Evolutionary conservation across 2,113 vertebrate genomes (phyloP).

Genomic region (Nipponia nippon): DNA sequence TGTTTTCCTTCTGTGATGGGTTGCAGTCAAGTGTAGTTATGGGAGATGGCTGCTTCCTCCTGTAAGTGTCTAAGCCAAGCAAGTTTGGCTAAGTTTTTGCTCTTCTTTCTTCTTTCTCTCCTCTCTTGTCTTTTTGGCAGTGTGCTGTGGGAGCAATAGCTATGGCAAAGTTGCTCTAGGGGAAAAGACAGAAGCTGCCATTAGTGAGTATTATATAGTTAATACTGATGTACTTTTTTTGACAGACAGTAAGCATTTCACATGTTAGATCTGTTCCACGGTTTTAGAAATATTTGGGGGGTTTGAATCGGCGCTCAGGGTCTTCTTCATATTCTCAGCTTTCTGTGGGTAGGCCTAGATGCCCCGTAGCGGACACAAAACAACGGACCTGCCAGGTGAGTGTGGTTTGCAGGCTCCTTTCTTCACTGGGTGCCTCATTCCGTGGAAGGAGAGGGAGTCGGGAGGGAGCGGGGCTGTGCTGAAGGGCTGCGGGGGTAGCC

Average conservation of each 20-base stretch:
- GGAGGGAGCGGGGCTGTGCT: fast-evolving
- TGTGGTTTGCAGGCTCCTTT: not conserved
- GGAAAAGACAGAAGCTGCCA: not conserved
- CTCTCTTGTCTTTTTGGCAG: not conserved
- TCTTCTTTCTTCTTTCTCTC: not conserved
- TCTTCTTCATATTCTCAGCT: not conserved
- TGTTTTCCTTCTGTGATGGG: constrained; percentile 62
- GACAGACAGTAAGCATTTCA: not conserved
- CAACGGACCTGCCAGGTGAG: not conserved
- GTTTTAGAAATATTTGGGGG: not conserved
- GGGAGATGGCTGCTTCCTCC: constrained; percentile 29
- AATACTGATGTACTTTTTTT: not conserved
- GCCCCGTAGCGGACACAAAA: not conserved
- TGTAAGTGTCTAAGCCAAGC: not conserved
- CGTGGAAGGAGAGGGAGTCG: not conserved
- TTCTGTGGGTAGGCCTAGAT: not conserved
- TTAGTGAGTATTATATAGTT: not conserved
- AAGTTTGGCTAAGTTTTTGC: constrained; percentile 33
- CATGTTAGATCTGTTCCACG: not conserved
- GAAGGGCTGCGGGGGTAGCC: not conserved
- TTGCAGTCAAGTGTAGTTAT: constrained; percentile 37
- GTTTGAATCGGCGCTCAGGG: not conserved
- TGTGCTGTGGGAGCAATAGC: not conserved
- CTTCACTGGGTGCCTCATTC: not conserved
- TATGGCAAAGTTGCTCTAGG: not conserved